Conservation (phyloP, 1,140 invertebrate species). For the Pseudobourletiella spinata region DNA sequence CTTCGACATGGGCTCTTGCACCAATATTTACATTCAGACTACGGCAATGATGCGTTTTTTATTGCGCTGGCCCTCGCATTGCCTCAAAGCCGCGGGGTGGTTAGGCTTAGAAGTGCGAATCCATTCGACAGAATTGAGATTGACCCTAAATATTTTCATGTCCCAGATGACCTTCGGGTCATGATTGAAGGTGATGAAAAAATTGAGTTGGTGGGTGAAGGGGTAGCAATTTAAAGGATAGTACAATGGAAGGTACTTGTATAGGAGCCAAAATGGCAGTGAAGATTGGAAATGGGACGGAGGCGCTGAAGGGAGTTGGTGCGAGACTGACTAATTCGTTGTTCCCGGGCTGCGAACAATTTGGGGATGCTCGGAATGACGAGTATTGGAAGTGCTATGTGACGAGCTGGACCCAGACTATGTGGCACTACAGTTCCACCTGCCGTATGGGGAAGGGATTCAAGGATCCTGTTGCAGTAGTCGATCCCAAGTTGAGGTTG, state of each 20-base stretch:
- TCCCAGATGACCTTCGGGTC: constrained; percentile 28
- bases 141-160: constrained; percentile 30
- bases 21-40: not conserved
- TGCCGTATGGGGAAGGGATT: not conserved
- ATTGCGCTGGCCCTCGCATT: constrained; percentile 3
- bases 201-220: too few relatives aligned
- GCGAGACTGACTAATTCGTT: not conserved
- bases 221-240: too few relatives aligned
- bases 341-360: not conserved
- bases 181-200: constrained; percentile 13
- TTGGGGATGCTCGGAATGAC: not conserved
- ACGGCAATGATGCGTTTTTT: not conserved
- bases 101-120: constrained; percentile 25
- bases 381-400: not conserved
- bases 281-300: not conserved
- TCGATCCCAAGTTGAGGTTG: not conserved
- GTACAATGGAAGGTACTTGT: too few relatives aligned
- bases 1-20: not conserved
- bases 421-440: not conserved
- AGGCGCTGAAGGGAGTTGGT: not conserved
- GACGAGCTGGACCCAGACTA: not conserved
- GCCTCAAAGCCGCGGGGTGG: constrained; percentile 29
- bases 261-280: not conserved
- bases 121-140: constrained; percentile 23
- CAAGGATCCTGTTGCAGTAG: not conserved